Conservation (phyloP, 2,888 invertebrate species). For the Zygogramma bicolorata region DNA sequence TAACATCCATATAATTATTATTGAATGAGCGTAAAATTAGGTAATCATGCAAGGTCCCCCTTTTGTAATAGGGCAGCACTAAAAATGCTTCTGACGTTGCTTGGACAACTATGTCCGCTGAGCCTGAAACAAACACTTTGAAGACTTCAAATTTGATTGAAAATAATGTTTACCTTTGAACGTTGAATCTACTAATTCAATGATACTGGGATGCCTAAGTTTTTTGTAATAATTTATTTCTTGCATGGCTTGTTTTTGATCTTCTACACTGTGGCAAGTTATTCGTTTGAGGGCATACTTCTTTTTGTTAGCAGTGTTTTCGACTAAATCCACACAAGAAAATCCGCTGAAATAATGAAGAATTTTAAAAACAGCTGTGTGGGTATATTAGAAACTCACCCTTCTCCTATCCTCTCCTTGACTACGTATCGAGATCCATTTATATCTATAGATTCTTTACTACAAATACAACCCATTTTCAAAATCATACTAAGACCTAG, state of each 20-base stretch:
- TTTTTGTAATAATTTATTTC: conserved; percentile 82
- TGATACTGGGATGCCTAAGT: conserved; percentile 79
- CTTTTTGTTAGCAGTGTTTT: conserved; percentile 75
- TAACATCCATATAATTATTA: conserved; percentile 73
- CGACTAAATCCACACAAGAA: conserved; percentile 82
- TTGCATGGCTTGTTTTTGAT: conserved; percentile 77
- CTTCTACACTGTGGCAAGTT: conserved; percentile 82
- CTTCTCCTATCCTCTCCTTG: conserved; percentile 80
- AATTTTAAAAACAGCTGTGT: conserved; percentile 35
- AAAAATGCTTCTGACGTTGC: conserved; percentile 79
- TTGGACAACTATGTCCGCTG: conserved; percentile 76
- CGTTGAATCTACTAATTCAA: conserved; percentile 78
- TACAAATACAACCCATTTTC: conserved; percentile 82
- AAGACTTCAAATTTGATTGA: too few species aligned
- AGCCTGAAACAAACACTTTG: too few species aligned
- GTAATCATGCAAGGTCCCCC: conserved; percentile 81
- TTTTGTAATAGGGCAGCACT: conserved; percentile 82
- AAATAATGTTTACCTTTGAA: conserved; percentile 67
- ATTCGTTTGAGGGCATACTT: conserved; percentile 84
- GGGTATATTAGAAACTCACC: conserved; percentile 68
- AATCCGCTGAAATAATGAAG: conserved; percentile 75
- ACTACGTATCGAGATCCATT: conserved; percentile 79
- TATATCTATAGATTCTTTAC: conserved; percentile 77
- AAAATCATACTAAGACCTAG: conserved; percentile 77
- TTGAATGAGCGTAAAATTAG: conserved; percentile 72